A percentile compares a stretch with the other conserved stretches of the same genome.
phyloP scores from a whole-genome alignment of 2,113 vertebrate species.

The Vombatus ursinus region DNA sequence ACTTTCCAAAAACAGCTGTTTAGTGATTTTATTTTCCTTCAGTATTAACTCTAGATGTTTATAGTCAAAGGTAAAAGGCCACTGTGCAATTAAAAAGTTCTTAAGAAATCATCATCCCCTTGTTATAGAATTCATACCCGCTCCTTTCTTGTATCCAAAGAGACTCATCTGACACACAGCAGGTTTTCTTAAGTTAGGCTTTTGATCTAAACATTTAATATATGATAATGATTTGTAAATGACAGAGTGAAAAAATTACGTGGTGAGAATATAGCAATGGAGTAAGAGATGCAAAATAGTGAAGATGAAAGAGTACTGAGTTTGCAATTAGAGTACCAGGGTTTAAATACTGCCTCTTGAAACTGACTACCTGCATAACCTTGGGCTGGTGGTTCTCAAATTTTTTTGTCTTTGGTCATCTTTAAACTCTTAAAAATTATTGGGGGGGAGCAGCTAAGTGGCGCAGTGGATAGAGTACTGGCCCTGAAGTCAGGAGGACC shows the following conservation, averaged over 20 bases:
- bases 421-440: no score
- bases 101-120: slow-evolving; percentile 20
- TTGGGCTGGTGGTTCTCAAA: no score
- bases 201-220: slow-evolving; percentile 17
- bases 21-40: not conserved
- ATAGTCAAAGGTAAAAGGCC: slow-evolving; percentile 27
- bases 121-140: slow-evolving; percentile 2
- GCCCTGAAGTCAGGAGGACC: no score
- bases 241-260: not conserved
- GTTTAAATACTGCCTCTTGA: not conserved
- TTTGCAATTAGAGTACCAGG: not conserved
- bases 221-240: not conserved
- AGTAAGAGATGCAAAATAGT: not conserved
- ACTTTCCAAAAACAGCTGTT: not conserved
- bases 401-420: no score
- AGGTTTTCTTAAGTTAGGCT: not conserved
- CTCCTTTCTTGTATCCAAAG: not conserved
- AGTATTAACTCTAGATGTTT: not conserved
- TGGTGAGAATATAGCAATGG: not conserved
- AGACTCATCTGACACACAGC: slow-evolving; percentile 27
- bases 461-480: no score
- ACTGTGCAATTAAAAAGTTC: slow-evolving; percentile 30
- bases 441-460: no score
- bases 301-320: not conserved
- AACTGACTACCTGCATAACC: not conserved